phyloP scores from a whole-genome alignment of 2,888 invertebrate genomes.

The Hyles lineata region DNA sequence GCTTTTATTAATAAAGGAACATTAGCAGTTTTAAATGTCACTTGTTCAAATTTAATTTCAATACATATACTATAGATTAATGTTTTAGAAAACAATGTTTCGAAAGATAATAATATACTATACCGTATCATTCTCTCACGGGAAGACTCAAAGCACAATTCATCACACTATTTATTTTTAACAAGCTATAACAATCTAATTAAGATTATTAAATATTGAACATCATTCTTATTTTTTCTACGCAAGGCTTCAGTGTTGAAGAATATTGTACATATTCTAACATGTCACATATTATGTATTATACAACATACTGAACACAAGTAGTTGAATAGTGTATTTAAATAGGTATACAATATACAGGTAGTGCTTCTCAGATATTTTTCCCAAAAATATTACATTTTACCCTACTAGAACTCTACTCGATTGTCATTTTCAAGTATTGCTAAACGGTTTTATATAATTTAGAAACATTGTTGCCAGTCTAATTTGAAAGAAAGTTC shows the following conservation, averaged over 20 bases:
- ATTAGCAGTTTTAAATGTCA: not conserved
- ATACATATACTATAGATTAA: not conserved
- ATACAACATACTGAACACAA: too few species aligned
- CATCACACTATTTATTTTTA: not conserved
- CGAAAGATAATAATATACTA: not conserved
- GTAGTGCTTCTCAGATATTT: too few species aligned
- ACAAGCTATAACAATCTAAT: not conserved
- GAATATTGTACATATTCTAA: too few species aligned
- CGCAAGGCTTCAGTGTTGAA: not conserved
- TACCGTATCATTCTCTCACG: not conserved
- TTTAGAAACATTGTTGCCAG: too few species aligned
- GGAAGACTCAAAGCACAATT: not conserved
- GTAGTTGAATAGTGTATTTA: too few species aligned
- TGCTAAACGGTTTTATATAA: too few species aligned
- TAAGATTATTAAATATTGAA: constrained; percentile 29
- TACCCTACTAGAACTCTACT: too few species aligned
- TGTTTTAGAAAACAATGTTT: not conserved
- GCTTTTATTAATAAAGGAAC: not conserved
- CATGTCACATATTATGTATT: too few species aligned
- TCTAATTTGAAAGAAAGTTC: too few species aligned
- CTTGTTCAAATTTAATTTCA: not conserved
- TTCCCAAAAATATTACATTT: too few species aligned
- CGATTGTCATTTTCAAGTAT: too few species aligned
- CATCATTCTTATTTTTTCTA: constrained; percentile 14
- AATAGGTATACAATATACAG: too few species aligned